Evolutionary conservation across 30 jellyfish, hydroid and myxozoan species (phyloP), one percentile per base, ranked within the genome.

Genomic region (Aurelia coerulea): DNA sequence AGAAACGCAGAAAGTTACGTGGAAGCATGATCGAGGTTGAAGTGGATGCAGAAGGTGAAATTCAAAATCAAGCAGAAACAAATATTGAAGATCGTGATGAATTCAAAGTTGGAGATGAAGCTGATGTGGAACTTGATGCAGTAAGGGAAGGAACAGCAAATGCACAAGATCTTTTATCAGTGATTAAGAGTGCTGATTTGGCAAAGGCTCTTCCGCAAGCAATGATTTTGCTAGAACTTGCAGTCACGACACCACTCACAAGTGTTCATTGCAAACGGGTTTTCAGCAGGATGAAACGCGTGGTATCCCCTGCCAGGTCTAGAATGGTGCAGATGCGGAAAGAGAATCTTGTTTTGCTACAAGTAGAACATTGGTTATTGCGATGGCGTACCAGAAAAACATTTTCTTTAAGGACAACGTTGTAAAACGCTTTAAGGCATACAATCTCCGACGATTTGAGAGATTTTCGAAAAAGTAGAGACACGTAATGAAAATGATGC

Each of bases 101-200:
- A 15, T 73, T 73, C 23, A 77, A 73, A 32, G 83, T 42, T 0
- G 68, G 34, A 73, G 68, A 73, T 73, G 68, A 32, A 29, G 83
- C 83, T 19, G 82, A 19, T 71, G 68, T 71, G 14, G 82, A 71
- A 31, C 15, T 65, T 32, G 69, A 71, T 15, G 82, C 72, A 8
- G 68, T 71, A 11, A 71, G 69, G 68, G 82, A 71, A 71, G 82
- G 69, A 37, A 37, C 68, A 35, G 82, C 82, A 71, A 71, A 13
- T 71, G 82, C 71, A 23, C 82, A 71, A 71, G 82, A 71, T 71
- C 82, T 71, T 14, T 35, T 71, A 23, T 19, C 82, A 19, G 82
- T 71, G 23, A 71, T 71, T n/a, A 12, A 71, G n/a, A 71, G 46
- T 66, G 77, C 77, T 12, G 77, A 23, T 66, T 23, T 66, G 17